phyloP scores from a whole-genome alignment of 2,888 invertebrate genomes.

The Sarcophaga caerulescens region DNA sequence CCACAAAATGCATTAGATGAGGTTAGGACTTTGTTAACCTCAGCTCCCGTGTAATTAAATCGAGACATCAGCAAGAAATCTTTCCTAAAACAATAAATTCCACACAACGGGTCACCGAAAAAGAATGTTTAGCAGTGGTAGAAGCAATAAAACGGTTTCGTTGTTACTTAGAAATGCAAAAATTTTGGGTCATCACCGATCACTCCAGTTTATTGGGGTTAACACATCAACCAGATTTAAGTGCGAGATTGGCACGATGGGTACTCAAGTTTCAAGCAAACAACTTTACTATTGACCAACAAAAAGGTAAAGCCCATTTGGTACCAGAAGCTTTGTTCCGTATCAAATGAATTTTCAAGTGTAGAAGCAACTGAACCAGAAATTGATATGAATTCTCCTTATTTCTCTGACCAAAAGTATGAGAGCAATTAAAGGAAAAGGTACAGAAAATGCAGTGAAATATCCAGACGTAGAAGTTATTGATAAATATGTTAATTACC shows the following conservation, averaged over 20 bases:
- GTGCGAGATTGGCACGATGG: constrained; percentile 17
- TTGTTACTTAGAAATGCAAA: constrained; percentile 33
- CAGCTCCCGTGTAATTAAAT: too few relatives aligned
- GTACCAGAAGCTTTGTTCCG: constrained; percentile 50
- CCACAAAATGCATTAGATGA: too few relatives aligned
- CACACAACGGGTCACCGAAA: not conserved
- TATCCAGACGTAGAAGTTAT: not conserved
- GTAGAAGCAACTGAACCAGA: not conserved
- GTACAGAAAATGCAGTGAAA: not conserved
- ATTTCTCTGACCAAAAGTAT: not conserved
- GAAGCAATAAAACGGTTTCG: constrained; percentile 20
- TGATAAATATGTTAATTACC: not conserved
- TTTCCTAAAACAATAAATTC: too few relatives aligned
- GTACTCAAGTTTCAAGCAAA: constrained; percentile 18
- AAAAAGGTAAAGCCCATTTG: not conserved
- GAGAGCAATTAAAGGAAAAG: not conserved
- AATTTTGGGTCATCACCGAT: constrained; percentile 21
- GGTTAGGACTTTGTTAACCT: too few relatives aligned
- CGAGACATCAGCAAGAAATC: too few relatives aligned
- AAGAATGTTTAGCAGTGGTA: constrained; percentile 20
- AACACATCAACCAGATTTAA: constrained; percentile 14
- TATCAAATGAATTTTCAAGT: not conserved
- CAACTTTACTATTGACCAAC: constrained; percentile 11
- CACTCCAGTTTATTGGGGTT: constrained; percentile 27
- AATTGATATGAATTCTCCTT: not conserved